Evolutionary conservation across 1,140 invertebrate genomes (phyloP).

Genomic region (Pectinophora gossypiella): DNA sequence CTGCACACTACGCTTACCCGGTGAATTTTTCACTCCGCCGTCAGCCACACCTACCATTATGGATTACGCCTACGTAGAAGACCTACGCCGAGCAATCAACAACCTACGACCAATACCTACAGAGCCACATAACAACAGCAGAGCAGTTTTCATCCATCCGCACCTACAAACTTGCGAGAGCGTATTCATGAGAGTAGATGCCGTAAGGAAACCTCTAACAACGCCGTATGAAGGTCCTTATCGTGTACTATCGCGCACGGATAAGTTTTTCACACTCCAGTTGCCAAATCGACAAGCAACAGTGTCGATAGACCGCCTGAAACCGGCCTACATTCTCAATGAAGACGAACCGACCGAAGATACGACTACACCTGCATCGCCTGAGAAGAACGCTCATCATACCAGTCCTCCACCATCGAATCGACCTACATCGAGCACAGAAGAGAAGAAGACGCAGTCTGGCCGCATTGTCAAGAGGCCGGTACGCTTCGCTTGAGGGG

Average conservation of each 20-base stretch:
- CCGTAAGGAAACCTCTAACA: background rate
- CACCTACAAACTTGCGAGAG: background rate
- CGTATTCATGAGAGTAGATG: background rate
- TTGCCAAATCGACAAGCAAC: too few species aligned
- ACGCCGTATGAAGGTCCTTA: background rate
- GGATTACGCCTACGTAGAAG: background rate
- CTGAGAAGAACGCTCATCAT: too few species aligned
- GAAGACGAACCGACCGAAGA: too few species aligned
- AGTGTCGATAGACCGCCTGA: background rate
- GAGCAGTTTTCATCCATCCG: background rate
- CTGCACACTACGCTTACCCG: background rate
- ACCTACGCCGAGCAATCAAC: background rate
- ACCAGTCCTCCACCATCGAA: too few species aligned
- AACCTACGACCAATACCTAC: background rate
- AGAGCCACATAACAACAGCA: background rate
- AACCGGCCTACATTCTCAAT: conserved; percentile 6
- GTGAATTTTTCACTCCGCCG: background rate
- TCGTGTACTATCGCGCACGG: background rate
- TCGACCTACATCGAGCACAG: too few species aligned
- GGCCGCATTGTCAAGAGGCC: too few species aligned
- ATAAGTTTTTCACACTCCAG: background rate
- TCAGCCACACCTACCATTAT: too few species aligned
- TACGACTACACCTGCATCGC: too few species aligned
- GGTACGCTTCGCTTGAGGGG: too few species aligned
- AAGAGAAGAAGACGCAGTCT: too few species aligned